Base-by-base conservation (phyloP, 2,888 invertebrate species). In the Drosophila engyochracea region DNA sequence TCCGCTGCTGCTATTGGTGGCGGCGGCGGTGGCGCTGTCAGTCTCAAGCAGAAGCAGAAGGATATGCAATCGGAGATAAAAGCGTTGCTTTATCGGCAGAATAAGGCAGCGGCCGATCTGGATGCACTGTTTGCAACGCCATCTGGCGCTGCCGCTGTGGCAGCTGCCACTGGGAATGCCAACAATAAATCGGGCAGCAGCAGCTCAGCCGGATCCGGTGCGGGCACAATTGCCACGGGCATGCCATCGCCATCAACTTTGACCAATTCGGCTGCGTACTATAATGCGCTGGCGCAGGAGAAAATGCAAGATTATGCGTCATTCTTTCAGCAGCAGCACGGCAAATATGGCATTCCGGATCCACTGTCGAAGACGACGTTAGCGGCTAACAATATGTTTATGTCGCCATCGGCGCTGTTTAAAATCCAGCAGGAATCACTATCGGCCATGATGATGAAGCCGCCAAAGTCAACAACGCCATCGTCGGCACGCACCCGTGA, bases 361-460 rank as follows among this genome's bases (percentile, higher is more conserved):
- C 96, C 97, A 0, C 95, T 97, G 94, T 96, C 96, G 0, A 96
- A 96, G 89, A 95, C 96, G 16, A 96, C 96, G 35, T 93, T 97
- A 77, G 96, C 96, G 12, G 96, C 97, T 1, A 96, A 96, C 85
- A 97, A 97, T 90, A 96, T 97, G 94, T 97, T 97, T 80, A 94
- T 97, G 83, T 95, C 96, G 10, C 96, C 96, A 25, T 96, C 96
- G 41, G 91, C 93, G 25, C 92, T 96, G 71, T 94, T 96, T 77
- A 96, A 96, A 93, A 96, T 96, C 94, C 96, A 96, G 79, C 94
- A 92, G 76, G 94, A 94, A 72, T 93, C 94, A 0, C 82, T 94
- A 3, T 93, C 93, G 64, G 93, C 93, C 41, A 93, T 95, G 67
- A 95, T 95, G 93, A 93, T 94, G 85, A 95, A 95, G 83, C 92